Conservation (phyloP, 2,113 vertebrate genomes). For the Saguinus imperator region DNA sequence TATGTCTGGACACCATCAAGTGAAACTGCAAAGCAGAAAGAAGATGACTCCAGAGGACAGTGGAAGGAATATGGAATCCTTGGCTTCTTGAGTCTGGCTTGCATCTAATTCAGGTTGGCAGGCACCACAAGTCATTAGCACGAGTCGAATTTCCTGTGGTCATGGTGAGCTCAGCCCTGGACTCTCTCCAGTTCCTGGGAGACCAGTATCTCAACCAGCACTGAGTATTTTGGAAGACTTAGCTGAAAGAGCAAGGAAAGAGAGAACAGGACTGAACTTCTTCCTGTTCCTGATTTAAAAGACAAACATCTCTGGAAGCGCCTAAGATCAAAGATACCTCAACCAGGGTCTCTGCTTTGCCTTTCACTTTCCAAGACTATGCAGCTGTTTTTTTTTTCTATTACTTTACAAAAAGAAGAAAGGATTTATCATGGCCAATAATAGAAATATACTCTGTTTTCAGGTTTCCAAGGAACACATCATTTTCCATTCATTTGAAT, state of each 20-base stretch:
- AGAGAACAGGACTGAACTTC: neutral
- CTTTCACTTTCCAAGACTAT: neutral
- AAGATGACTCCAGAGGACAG: neutral
- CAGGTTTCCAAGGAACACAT: neutral
- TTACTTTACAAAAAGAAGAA: neutral
- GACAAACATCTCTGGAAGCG: neutral
- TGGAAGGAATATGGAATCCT: neutral
- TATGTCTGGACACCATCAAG: conserved; percentile 10
- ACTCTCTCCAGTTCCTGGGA: conserved; percentile 49
- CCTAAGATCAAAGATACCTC: neutral
- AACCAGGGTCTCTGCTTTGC: neutral
- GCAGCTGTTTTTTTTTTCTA: neutral
- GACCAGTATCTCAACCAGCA: neutral
- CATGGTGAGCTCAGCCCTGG: conserved; percentile 39
- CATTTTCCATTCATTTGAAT: neutral
- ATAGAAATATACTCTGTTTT: neutral
- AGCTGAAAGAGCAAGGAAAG: neutral
- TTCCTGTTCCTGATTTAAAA: neutral
- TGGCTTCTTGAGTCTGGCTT: conserved; percentile 45
- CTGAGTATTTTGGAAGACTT: neutral
- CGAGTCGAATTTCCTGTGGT: conserved; percentile 26
- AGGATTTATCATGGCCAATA: neutral
- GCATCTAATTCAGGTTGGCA: conserved; percentile 5
- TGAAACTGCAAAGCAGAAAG: neutral
- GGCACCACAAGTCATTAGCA: neutral